Percentiles rank a stretch among this genome's conserved stretches.
These are phyloP conservation scores for Virgularia gustaviana DNA, from an alignment of 92 coral and sea anemone species.

Conservation along the genomic window DNA sequence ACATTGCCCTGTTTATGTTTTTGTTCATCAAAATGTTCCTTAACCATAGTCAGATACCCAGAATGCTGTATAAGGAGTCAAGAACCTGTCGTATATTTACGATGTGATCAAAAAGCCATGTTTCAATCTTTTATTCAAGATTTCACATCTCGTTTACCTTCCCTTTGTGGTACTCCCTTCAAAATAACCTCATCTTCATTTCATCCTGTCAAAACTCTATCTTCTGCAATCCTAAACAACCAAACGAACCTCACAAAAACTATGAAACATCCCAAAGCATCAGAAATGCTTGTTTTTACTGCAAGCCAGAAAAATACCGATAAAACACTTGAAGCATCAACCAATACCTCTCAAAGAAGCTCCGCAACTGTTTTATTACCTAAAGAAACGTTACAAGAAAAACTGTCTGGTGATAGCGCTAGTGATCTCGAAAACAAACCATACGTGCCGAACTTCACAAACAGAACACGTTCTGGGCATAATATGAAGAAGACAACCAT, in stretches of 20 bases:
- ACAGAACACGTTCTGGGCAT: neutral
- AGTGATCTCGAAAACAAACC: neutral
- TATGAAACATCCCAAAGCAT: slow-evolving; percentile 5
- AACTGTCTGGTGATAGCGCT: neutral
- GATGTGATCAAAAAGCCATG: slow-evolving; percentile 85
- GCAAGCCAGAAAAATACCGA: neutral
- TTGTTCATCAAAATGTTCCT: neutral
- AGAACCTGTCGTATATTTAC: slow-evolving; percentile 61
- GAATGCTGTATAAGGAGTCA: slow-evolving; percentile 77
- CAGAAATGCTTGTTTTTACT: slow-evolving; percentile 11
- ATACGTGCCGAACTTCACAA: neutral
- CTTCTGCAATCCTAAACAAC: slow-evolving; percentile 55
- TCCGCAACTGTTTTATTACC: too few relatives aligned
- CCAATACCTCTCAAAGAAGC: slow-evolving; percentile 31
- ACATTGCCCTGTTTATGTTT: too few relatives aligned
- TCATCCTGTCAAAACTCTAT: slow-evolving; percentile 61
- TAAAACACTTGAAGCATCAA: neutral
- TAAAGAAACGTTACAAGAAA: neutral
- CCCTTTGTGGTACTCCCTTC: slow-evolving; percentile 69
- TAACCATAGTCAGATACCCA: slow-evolving; percentile 68
- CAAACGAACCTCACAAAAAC: slow-evolving; percentile 68
- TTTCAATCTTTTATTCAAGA: slow-evolving; percentile 71
- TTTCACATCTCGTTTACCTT: slow-evolving; percentile 65
- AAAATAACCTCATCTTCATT: slow-evolving; percentile 66
- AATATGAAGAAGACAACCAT: too few relatives aligned